Conservation (phyloP, 23 tunicate species). For the Styela plicata region DNA sequence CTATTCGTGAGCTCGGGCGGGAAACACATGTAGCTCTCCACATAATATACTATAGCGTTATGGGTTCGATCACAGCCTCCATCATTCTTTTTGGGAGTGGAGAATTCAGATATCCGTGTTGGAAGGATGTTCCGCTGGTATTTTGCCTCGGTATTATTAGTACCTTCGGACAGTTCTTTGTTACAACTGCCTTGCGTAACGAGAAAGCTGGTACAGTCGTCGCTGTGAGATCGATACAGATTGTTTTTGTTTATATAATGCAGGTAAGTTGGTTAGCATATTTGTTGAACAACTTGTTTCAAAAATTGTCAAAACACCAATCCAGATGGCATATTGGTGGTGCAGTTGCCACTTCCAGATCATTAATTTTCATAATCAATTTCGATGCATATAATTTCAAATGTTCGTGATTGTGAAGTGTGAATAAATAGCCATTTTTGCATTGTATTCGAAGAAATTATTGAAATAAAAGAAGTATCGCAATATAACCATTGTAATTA, state of each 20-base stretch:
- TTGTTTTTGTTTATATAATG: constrained; percentile 54
- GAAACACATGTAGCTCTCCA: constrained; percentile 38
- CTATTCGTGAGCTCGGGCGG: constrained; percentile 43
- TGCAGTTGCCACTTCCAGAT: no score
- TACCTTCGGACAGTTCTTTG: constrained; percentile 43
- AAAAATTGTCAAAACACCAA: no score
- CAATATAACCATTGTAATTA: no score
- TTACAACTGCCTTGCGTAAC: constrained; percentile 44
- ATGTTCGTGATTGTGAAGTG: no score
- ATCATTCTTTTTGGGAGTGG: constrained; percentile 9
- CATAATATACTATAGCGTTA: constrained; percentile 50
- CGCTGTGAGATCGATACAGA: constrained; percentile 47
- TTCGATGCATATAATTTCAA: no score
- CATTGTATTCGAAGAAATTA: no score
- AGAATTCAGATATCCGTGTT: constrained; percentile 45
- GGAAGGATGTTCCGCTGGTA: constrained; percentile 33
- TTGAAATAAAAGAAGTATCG: no score
- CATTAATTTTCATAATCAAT: no score
- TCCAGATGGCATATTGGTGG: no score
- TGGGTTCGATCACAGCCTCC: constrained; percentile 25
- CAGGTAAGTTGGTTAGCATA: no score
- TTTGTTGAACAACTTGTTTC: no score
- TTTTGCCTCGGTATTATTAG: constrained; percentile 47
- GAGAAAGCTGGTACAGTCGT: constrained; percentile 63
- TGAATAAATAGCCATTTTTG: no score